Conservation (phyloP, 2,888 invertebrate genomes). For the Aromia moschata region DNA sequence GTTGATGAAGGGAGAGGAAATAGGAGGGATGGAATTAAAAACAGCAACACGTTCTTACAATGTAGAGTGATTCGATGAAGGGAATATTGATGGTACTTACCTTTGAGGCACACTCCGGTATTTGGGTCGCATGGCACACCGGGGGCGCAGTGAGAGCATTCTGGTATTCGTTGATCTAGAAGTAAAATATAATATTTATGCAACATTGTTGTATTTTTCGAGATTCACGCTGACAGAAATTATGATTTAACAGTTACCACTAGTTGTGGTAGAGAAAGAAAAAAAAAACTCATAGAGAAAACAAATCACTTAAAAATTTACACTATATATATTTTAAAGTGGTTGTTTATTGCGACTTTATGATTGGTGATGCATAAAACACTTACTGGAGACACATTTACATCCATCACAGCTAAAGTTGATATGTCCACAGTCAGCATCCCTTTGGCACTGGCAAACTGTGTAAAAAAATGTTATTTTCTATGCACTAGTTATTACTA, state of each 20-base stretch:
- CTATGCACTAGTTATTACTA: background rate
- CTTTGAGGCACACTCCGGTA: conserved; percentile 85
- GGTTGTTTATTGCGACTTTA: no score
- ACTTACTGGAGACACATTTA: conserved; percentile 72
- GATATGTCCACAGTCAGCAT: conserved; percentile 71
- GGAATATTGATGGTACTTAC: conserved; percentile 66
- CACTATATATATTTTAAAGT: no score
- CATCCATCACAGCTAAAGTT: conserved; percentile 75
- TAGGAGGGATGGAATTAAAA: conserved; percentile 44
- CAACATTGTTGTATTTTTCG: no score
- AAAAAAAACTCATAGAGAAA: no score
- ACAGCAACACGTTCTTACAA: conserved; percentile 59
- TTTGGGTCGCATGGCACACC: conserved; percentile 81
- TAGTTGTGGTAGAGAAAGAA: no score
- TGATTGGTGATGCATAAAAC: no score
- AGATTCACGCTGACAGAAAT: no score
- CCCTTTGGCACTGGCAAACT: conserved; percentile 78
- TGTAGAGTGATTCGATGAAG: no score
- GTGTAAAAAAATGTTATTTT: conserved; percentile 37
- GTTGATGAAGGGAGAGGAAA: conserved; percentile 24
- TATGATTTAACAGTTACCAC: no score
- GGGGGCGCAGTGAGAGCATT: conserved; percentile 81
- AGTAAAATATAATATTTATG: background rate
- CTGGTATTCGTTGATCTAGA: conserved; percentile 41
- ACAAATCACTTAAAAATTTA: no score